Conservation (phyloP, 2,113 vertebrate species). For the Coregonus clupeaformis region DNA sequence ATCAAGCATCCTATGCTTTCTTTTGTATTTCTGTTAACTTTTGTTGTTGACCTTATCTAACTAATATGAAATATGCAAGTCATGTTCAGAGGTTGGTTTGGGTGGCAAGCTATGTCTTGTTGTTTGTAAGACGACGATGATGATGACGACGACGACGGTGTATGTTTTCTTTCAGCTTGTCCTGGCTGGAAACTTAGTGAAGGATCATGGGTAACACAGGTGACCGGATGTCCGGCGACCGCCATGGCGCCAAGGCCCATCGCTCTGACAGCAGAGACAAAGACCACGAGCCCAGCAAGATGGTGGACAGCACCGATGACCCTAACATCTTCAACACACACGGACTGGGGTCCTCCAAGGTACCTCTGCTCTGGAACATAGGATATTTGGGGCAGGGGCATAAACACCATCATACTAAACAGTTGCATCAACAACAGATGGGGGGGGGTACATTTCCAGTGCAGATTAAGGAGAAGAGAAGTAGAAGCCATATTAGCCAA, state of each 20-base stretch:
- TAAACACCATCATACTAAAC: not conserved
- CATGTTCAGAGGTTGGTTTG: too few species aligned
- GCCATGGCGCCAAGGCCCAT: slow-evolving; percentile 86
- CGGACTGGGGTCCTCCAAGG: slow-evolving; percentile 84
- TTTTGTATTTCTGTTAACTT: too few species aligned
- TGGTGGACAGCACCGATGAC: slow-evolving; percentile 96
- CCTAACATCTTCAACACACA: slow-evolving; percentile 90
- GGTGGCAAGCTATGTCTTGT: not conserved
- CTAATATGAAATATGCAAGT: too few species aligned
- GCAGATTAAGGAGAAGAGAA: too few species aligned
- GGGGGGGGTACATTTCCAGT: too few species aligned
- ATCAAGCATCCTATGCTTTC: too few species aligned
- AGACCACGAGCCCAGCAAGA: slow-evolving; percentile 86
- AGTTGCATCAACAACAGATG: too few species aligned
- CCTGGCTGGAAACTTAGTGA: slow-evolving; percentile 8
- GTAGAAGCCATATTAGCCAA: too few species aligned
- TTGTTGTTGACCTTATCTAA: too few species aligned
- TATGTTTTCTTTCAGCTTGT: slow-evolving; percentile 10
- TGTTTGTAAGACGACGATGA: not conserved
- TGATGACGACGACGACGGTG: too few species aligned
- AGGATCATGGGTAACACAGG: slow-evolving; percentile 91
- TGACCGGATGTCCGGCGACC: slow-evolving; percentile 84
- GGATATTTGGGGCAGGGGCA: not conserved
- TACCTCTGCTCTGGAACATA: slow-evolving; percentile 40
- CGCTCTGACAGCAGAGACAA: slow-evolving; percentile 83